Percentiles rank a stretch among this genome's conserved stretches.
Conservation (phyloP, 2,797 vertebrate species). For the Lepilemur septentrionalis region DNA sequence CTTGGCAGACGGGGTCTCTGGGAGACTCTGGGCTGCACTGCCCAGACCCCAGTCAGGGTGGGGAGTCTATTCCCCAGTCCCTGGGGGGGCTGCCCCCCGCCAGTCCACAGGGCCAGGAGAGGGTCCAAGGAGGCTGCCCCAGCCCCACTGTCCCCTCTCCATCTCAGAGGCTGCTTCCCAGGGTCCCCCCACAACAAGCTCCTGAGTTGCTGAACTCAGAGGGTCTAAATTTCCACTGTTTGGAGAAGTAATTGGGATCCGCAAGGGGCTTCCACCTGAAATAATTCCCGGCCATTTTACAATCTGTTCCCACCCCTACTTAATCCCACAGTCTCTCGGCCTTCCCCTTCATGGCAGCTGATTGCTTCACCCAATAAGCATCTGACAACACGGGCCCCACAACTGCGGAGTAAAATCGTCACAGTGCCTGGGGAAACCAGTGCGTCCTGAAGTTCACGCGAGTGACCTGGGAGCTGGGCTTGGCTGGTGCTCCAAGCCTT, state of each 20-base stretch:
- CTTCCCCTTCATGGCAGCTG: fast-evolving
- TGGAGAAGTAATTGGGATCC: neutral
- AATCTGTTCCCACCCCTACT: neutral
- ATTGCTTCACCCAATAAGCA: neutral
- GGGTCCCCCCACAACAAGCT: neutral
- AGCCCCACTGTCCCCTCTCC: neutral
- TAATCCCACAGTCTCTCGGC: neutral
- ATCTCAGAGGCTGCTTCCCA: neutral
- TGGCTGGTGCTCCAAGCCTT: neutral
- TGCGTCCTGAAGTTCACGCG: neutral
- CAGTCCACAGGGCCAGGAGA: neutral
- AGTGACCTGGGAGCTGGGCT: neutral
- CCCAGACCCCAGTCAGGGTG: neutral
- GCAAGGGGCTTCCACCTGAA: fast-evolving
- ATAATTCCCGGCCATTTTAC: neutral
- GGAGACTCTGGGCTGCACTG: neutral
- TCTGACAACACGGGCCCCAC: fast-evolving
- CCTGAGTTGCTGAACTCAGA: neutral
- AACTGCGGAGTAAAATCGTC: neutral
- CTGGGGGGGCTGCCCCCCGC: neutral
- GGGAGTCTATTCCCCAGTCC: neutral
- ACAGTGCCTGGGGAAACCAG: neutral
- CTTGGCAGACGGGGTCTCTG: neutral
- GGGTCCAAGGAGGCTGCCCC: neutral
- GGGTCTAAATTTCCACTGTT: neutral